phyloP scores from a whole-genome alignment of 2,113 vertebrate genomes.

The Caretta caretta region DNA sequence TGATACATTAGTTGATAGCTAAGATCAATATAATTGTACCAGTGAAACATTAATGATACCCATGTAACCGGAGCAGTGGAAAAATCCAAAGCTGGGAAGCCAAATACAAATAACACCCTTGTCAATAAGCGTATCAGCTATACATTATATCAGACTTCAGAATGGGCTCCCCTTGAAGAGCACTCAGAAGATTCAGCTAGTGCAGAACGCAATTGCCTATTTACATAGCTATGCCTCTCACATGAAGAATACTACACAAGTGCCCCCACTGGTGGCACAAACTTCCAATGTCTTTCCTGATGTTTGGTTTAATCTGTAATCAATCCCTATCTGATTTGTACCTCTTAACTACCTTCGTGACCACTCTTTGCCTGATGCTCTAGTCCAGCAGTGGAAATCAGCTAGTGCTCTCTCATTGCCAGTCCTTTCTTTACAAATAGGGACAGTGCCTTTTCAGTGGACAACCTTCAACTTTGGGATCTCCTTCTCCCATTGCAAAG shows the following conservation, averaged over 20 bases:
- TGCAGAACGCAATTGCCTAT: background rate
- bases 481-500: background rate
- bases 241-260: background rate
- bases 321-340: background rate
- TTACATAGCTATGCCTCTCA: background rate
- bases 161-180: background rate
- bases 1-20: background rate
- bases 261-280: background rate
- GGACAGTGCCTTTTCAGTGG: background rate
- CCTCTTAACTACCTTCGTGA: background rate
- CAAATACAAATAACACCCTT: background rate
- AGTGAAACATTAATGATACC: background rate
- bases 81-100: background rate
- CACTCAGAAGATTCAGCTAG: background rate
- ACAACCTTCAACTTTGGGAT: background rate
- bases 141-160: background rate
- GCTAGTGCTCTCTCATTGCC: background rate
- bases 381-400: background rate
- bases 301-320: accelerated
- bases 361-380: background rate
- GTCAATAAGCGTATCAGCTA: background rate
- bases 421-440: background rate
- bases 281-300: background rate
- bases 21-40: background rate
- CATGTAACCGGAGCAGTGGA: background rate